These are phyloP conservation scores for Nicator chloris DNA, from an alignment of 2,113 vertebrate species.

Conservation along the genomic window DNA sequence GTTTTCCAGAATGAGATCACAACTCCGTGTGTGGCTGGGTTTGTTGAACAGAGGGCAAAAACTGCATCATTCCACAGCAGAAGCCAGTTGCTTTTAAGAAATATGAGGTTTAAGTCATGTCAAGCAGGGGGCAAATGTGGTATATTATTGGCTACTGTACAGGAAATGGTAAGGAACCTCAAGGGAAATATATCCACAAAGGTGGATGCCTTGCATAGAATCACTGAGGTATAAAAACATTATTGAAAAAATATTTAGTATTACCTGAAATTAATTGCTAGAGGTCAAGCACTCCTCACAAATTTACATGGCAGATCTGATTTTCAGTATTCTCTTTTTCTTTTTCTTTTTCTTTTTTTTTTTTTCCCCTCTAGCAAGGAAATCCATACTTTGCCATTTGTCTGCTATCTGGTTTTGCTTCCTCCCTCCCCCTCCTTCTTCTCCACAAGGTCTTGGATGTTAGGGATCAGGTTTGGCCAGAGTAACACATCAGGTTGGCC, in stretches of 20 bases:
- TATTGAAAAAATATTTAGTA: neutral
- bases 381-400: neutral
- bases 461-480: neutral
- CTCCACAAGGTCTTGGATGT: neutral
- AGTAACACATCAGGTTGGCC: neutral
- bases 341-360: too few species aligned
- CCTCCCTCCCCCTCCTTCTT: neutral
- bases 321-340: neutral
- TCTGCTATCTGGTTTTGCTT: neutral
- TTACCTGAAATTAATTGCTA: conserved; percentile 1
- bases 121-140: neutral
- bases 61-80: conserved; percentile 39
- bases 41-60: conserved; percentile 46
- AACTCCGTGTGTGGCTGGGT: conserved; percentile 38
- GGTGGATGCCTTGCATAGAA: conserved; percentile 1
- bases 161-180: neutral
- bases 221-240: neutral
- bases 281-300: neutral
- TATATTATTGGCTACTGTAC: neutral
- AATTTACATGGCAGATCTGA: neutral
- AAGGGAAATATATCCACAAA: neutral
- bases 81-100: conserved; percentile 40
- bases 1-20: conserved; percentile 65
- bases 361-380: neutral
- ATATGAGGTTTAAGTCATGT: neutral